phyloP scores from a whole-genome alignment of 2,113 vertebrate species.

The Polypterus bichir region DNA sequence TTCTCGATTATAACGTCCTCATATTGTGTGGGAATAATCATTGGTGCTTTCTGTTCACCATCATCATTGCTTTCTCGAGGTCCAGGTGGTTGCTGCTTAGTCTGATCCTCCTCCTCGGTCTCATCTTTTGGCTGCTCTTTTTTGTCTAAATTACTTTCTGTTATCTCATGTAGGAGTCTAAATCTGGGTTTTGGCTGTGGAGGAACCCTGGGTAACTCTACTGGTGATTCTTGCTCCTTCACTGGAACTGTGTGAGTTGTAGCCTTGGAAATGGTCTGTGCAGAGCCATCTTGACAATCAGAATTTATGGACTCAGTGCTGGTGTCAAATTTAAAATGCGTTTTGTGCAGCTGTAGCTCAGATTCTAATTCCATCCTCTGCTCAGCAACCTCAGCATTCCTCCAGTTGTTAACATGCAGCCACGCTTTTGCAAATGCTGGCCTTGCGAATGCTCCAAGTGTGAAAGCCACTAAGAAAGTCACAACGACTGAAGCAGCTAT shows the following conservation, averaged over 20 bases:
- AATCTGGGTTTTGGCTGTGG: background rate
- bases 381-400: background rate
- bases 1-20: too few species aligned
- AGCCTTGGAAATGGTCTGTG: too few species aligned
- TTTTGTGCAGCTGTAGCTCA: background rate
- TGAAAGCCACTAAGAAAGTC: slow-evolving; percentile 45
- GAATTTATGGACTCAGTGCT: too few species aligned
- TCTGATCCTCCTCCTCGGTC: too few species aligned
- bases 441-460: slow-evolving; percentile 37
- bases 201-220: background rate
- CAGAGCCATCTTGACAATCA: too few species aligned
- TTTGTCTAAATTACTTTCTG: background rate
- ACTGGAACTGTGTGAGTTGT: too few species aligned
- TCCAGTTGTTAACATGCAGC: background rate
- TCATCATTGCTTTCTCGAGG: too few species aligned
- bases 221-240: too few species aligned
- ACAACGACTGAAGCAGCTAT: slow-evolving; percentile 42
- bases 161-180: background rate
- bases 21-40: too few species aligned
- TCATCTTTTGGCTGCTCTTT: background rate
- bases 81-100: too few species aligned
- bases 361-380: slow-evolving; percentile 11
- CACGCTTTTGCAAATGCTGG: slow-evolving; percentile 31
- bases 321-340: too few species aligned
- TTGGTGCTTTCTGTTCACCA: too few species aligned